phyloP scores from a whole-genome alignment of 2,888 invertebrate species.

The Platynereis dumerilii region DNA sequence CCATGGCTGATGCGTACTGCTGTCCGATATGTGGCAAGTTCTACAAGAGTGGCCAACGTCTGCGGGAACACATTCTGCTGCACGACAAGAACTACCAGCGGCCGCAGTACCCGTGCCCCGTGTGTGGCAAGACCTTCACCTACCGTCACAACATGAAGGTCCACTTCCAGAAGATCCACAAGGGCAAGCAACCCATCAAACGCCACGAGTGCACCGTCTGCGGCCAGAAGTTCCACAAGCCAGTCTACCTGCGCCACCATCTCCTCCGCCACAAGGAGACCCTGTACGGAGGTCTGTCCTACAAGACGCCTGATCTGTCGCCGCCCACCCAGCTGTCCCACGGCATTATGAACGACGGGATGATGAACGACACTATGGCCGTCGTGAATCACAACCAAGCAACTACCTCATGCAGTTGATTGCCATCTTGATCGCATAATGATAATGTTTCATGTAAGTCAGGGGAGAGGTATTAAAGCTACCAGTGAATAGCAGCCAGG shows the following conservation, averaged over 20 bases:
- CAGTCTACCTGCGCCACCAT: constrained; percentile 34
- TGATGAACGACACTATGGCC: too few species aligned
- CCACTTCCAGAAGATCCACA: constrained; percentile 35
- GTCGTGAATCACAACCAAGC: too few species aligned
- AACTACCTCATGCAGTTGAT: too few species aligned
- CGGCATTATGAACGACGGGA: too few species aligned
- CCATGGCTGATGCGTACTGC: constrained; percentile 23
- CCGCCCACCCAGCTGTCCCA: too few species aligned
- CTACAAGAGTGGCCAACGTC: constrained; percentile 36
- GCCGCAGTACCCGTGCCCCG: constrained; percentile 33
- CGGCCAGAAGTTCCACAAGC: constrained; percentile 35
- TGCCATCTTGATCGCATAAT: too few species aligned
- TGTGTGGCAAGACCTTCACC: constrained; percentile 34
- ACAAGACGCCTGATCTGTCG: too few species aligned
- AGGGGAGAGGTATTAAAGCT: too few species aligned
- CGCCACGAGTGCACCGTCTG: constrained; percentile 32
- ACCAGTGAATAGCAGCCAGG: too few species aligned
- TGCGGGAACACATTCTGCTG: constrained; percentile 34
- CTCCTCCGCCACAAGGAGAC: constrained; percentile 23
- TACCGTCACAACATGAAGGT: constrained; percentile 38
- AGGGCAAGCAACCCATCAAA: constrained; percentile 33
- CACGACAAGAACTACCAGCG: constrained; percentile 36
- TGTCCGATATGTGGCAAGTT: constrained; percentile 33
- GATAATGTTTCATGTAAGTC: too few species aligned
- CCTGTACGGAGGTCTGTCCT: constrained; percentile 1